These are phyloP conservation scores for Flexamia atlantica DNA, from an alignment of 2,888 invertebrate genomes.

Conservation along the genomic window DNA sequence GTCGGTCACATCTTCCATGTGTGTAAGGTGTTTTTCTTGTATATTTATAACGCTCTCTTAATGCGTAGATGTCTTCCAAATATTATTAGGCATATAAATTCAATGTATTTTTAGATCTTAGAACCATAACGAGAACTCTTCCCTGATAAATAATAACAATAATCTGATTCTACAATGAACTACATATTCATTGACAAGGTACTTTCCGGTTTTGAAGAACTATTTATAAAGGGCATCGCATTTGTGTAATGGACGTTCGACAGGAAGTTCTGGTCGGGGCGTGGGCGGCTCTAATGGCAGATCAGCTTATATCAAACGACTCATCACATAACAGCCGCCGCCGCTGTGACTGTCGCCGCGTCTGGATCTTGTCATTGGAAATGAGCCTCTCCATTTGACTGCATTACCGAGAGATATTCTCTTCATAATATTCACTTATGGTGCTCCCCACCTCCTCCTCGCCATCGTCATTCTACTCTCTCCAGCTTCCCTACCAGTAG, in stretches of 20 bases:
- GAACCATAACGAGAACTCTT: too few relatives aligned
- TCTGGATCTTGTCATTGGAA: slow-evolving; percentile 25
- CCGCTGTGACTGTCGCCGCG: neutral
- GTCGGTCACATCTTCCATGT: too few relatives aligned
- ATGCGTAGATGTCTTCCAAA: too few relatives aligned
- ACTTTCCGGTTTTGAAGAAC: too few relatives aligned
- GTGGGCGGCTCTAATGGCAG: slow-evolving; percentile 8
- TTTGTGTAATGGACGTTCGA: neutral
- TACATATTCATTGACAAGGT: too few relatives aligned
- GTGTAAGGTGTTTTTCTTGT: too few relatives aligned
- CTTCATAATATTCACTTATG: slow-evolving; percentile 15
- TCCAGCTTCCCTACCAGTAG: neutral
- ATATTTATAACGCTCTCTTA: too few relatives aligned
- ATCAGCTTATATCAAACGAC: slow-evolving; percentile 30
- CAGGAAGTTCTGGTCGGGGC: neutral
- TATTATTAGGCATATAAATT: too few relatives aligned
- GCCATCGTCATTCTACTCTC: neutral
- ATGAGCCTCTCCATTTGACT: slow-evolving; percentile 20
- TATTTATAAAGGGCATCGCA: neutral
- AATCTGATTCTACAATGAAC: too few relatives aligned
- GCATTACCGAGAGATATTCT: slow-evolving; percentile 5
- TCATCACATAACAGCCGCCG: neutral
- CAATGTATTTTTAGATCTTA: too few relatives aligned
- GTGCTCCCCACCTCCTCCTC: neutral
- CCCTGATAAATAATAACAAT: too few relatives aligned